Percentiles rank a stretch among this genome's conserved stretches.
These are phyloP conservation scores for Cyclura pinguis DNA, from an alignment of 2,797 vertebrate species.

Conservation along the genomic window DNA sequence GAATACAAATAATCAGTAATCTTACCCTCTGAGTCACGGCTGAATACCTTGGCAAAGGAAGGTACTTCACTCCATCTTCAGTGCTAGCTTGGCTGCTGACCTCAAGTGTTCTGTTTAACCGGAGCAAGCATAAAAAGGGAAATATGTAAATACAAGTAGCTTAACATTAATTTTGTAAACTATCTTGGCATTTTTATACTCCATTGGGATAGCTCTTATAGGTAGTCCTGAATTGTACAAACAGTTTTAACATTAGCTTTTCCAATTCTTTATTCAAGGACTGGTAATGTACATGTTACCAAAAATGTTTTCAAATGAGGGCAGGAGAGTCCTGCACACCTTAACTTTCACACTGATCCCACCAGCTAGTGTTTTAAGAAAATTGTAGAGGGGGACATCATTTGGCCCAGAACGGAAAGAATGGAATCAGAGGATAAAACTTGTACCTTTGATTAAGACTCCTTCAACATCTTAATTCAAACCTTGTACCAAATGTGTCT, in stretches of 20 bases:
- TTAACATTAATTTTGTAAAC: slow-evolving; percentile 48
- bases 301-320: neutral
- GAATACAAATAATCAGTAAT: slow-evolving; percentile 55
- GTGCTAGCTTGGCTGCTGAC: slow-evolving; percentile 35
- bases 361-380: neutral
- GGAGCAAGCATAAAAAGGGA: slow-evolving; percentile 22
- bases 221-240: slow-evolving; percentile 1
- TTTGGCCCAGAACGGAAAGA: neutral
- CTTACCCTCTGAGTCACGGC: slow-evolving; percentile 67
- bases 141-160: slow-evolving; percentile 35
- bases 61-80: slow-evolving; percentile 58
- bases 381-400: neutral
- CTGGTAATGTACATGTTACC: neutral
- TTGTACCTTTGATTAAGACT: neutral
- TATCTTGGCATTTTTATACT: slow-evolving; percentile 34
- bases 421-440: neutral
- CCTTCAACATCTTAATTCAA: neutral
- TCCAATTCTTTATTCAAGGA: neutral
- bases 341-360: neutral
- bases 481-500: neutral
- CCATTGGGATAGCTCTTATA: neutral
- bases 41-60: slow-evolving; percentile 26
- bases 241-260: neutral
- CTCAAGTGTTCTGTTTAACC: slow-evolving; percentile 34
- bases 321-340: neutral